phyloP scores from a whole-genome alignment of 2,113 vertebrate species.

The Calypte anna region DNA sequence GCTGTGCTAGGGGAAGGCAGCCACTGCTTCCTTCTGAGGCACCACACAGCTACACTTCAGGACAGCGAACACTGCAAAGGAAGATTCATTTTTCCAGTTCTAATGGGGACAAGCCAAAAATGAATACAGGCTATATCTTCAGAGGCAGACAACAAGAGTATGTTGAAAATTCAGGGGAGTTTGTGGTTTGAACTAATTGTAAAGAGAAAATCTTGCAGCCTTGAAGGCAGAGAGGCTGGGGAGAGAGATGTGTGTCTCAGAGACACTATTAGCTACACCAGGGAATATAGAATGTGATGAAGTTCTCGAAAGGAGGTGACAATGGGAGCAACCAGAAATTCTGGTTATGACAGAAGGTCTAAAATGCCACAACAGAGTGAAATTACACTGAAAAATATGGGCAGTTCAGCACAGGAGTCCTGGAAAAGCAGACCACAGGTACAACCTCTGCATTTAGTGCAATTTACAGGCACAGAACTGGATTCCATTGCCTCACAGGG shows the following conservation, averaged over 20 bases:
- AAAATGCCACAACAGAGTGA: neutral
- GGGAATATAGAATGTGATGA: neutral
- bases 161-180: neutral
- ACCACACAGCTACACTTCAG: neutral
- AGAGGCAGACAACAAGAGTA: neutral
- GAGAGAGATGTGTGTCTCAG: neutral
- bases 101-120: neutral
- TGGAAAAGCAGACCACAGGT: neutral
- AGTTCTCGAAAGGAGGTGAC: neutral
- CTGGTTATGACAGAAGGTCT: neutral
- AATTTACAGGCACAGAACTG: neutral
- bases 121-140: neutral
- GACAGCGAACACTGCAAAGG: fast-evolving
- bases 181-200: neutral
- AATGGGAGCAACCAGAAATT: neutral
- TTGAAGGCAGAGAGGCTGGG: neutral
- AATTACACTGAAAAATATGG: neutral
- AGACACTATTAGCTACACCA: neutral
- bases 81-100: neutral
- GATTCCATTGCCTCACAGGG: neutral
- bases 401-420: neutral
- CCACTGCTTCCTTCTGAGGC: neutral
- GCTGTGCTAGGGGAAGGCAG: neutral
- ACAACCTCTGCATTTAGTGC: neutral
- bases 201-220: neutral